phyloP scores from a whole-genome alignment of 2,797 vertebrate species.

The Phrynocephalus forsythii region DNA sequence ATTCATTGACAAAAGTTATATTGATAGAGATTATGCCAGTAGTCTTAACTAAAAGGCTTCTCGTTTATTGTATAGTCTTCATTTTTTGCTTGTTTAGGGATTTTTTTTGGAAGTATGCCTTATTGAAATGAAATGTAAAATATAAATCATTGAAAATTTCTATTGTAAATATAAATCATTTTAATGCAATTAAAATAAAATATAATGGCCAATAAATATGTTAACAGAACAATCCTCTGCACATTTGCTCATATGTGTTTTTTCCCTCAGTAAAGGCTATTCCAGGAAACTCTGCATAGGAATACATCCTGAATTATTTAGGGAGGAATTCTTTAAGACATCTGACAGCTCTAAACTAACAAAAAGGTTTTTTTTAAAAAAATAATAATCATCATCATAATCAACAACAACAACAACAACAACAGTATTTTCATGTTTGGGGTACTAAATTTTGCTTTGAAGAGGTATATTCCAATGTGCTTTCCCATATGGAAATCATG shows the following conservation, averaged over 20 bases:
- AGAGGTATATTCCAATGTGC: background rate
- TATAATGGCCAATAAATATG: background rate
- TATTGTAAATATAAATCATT: background rate
- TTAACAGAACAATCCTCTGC: background rate
- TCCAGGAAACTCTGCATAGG: background rate
- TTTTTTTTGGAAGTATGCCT: background rate
- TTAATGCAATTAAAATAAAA: background rate
- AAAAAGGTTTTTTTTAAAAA: background rate
- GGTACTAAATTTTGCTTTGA: slow-evolving; percentile 6
- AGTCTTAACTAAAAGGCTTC: no score
- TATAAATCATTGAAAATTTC: background rate
- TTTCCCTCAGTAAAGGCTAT: background rate
- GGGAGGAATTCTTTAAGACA: background rate
- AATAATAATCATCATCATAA: no score
- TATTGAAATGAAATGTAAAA: slow-evolving; percentile 1
- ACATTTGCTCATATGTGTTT: no score
- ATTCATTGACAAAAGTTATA: no score
- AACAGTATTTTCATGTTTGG: background rate
- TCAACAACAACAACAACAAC: background rate
- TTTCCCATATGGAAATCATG: slow-evolving; percentile 19
- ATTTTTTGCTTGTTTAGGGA: background rate
- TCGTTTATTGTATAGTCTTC: background rate
- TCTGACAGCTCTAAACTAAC: background rate
- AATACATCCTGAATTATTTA: background rate
- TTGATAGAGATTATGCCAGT: no score